Conservation (phyloP, 2,113 vertebrate genomes). For the Caloenas nicobarica region DNA sequence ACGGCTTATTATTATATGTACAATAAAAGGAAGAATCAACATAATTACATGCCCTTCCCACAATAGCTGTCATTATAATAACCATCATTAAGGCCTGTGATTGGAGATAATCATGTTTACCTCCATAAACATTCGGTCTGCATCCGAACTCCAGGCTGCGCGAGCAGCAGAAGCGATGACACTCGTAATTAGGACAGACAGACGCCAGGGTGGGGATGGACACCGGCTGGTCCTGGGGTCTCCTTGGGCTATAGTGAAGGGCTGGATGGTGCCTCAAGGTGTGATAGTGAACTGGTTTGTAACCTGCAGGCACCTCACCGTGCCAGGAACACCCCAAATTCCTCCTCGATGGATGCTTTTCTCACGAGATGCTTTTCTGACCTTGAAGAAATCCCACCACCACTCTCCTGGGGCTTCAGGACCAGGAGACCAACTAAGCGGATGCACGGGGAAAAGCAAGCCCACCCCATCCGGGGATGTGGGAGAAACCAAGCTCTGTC, state of each 20-base stretch:
- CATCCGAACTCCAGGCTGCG: slow-evolving; percentile 8
- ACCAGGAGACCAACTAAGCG: neutral
- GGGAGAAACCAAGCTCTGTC: neutral
- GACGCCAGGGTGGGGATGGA: rapidly evolving
- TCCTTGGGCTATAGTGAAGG: neutral
- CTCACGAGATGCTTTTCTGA: neutral
- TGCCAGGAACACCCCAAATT: neutral
- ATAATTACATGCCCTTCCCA: slow-evolving; percentile 64
- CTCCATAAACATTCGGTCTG: slow-evolving; percentile 50
- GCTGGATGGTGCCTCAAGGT: neutral
- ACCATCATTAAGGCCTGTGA: slow-evolving; percentile 65
- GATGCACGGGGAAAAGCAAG: neutral
- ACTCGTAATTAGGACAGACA: neutral
- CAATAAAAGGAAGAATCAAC: slow-evolving; percentile 67
- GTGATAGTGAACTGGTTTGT: neutral
- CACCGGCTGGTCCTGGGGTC: neutral
- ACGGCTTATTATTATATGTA: slow-evolving; percentile 54
- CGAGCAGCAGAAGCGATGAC: neutral
- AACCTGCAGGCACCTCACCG: neutral
- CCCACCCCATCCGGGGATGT: neutral
- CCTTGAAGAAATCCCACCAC: neutral
- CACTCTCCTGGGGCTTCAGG: neutral
- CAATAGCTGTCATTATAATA: slow-evolving; percentile 63
- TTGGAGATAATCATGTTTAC: slow-evolving; percentile 70
- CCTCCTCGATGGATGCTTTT: neutral